Evolutionary conservation across 2,113 vertebrate species (phyloP).

Genomic region (Pomatorhinus ruficollis): DNA sequence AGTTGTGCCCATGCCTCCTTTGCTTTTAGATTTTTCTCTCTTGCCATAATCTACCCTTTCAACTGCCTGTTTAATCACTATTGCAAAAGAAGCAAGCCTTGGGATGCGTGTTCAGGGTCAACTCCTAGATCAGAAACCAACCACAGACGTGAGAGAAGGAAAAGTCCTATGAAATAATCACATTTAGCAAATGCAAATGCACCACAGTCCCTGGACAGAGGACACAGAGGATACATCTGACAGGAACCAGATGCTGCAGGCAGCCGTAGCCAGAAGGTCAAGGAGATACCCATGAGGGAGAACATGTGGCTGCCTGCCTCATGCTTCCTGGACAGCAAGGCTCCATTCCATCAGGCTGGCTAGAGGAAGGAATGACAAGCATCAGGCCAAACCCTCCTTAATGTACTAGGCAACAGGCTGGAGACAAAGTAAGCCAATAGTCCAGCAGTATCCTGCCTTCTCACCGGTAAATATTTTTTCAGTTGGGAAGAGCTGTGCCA

Average conservation of each 20-base stretch:
- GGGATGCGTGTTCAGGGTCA: neutral
- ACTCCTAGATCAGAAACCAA: neutral
- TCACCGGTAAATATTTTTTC: conserved; percentile 43
- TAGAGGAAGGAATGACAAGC: neutral
- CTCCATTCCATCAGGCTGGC: neutral
- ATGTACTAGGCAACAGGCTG: neutral
- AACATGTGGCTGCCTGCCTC: neutral
- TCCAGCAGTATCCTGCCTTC: conserved; percentile 6
- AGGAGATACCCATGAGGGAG: neutral
- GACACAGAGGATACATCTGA: neutral
- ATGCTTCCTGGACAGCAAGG: neutral
- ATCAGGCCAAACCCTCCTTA: neutral
- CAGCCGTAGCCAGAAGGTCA: neutral
- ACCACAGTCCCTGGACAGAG: neutral
- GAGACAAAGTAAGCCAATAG: conserved; percentile 9
- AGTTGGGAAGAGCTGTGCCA: conserved; percentile 53
- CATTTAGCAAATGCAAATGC: neutral
- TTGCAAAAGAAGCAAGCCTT: neutral
- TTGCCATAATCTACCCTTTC: neutral
- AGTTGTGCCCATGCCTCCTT: neutral
- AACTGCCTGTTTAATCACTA: conserved; percentile 20
- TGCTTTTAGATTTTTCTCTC: neutral
- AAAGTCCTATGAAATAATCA: conserved; percentile 23
- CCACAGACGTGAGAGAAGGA: neutral
- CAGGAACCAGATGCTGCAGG: neutral